These are phyloP conservation scores for Dipodomys stephensi DNA, from an alignment of 2,113 vertebrate genomes.

Conservation along the genomic window DNA sequence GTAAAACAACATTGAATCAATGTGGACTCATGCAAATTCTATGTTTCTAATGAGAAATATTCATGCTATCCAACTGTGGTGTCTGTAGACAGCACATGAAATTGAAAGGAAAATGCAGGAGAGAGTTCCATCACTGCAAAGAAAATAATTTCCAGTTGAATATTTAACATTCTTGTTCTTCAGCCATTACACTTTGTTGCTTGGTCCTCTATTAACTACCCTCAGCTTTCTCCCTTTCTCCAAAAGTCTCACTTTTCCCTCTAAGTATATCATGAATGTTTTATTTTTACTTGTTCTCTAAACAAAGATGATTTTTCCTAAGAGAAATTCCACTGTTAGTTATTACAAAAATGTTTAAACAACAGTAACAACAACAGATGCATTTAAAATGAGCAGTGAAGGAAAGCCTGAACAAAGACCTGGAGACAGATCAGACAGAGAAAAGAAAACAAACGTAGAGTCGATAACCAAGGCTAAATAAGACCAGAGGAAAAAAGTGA, in stretches of 20 bases:
- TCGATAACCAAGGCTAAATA: background rate
- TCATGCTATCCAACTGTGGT: background rate
- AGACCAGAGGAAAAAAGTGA: background rate
- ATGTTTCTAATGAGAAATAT: background rate
- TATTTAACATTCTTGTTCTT: background rate
- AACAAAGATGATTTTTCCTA: conserved; percentile 3
- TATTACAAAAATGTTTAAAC: background rate
- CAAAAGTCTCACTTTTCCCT: background rate
- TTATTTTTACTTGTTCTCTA: background rate
- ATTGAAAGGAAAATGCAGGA: background rate
- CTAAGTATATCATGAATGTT: background rate
- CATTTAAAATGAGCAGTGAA: background rate
- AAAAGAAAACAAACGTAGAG: background rate
- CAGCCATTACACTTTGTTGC: background rate
- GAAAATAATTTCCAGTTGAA: background rate
- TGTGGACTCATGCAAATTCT: background rate
- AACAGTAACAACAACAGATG: background rate
- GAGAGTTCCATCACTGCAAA: background rate
- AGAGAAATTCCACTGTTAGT: background rate
- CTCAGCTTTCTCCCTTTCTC: background rate
- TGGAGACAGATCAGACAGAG: background rate
- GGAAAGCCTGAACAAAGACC: background rate
- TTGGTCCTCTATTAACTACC: background rate
- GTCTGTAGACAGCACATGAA: background rate
- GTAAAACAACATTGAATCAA: background rate